Base-by-base conservation (phyloP, 1,140 invertebrate species). In the Phymorhynchus buccinoides region DNA sequence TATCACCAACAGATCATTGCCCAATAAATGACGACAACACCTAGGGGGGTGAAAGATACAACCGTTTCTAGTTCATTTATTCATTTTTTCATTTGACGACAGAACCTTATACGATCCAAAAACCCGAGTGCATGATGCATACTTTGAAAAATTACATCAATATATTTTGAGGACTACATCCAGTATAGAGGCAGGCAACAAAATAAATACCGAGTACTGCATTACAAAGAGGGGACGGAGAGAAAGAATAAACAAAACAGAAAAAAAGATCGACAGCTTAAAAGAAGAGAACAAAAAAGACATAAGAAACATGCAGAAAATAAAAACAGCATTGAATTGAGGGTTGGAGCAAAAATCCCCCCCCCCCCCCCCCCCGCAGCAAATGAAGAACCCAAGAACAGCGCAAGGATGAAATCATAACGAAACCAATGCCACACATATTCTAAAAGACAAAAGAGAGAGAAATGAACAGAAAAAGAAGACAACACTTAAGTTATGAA, bases 261-360 rank as follows among this genome's bases (percentile, higher is more conserved):
- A 82, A 77, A 75, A 86, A 39, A 52, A 16, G n/a, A n/a, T n/a
- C n/a, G n/a, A n/a, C n/a, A n/a, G n/a, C n/a, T n/a, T n/a, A n/a
- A n/a, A n/a, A n/a, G n/a, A n/a, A n/a, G n/a, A 62, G 44, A 81
- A 80, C 78, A 39, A 86, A 71, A 80, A 56, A 83, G 73, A 77
- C 71, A 81, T 27, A 56, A 56, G 32, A 81, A 37, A 81, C 44
- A 81, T 12, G 39, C 52, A n/a, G 32, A 82, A 62, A 14, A 32
- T 44, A 73, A 78, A 80, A 81, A 68, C 32, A 52, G 48, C 48
- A 52, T 14, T 27, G 18, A 62, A 62, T 18, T 27, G 4, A 62
- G 4, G 22, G 56, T 27, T 62, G 56, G 12, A 22, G 22, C 56
- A 27, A 62, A 14, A 62, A 62, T 27, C 22, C 4, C n/a, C 56